Percentiles rank a stretch among this genome's conserved stretches.
Conservation (phyloP, 2,797 vertebrate species). For the Scomberomorus guttatus region DNA sequence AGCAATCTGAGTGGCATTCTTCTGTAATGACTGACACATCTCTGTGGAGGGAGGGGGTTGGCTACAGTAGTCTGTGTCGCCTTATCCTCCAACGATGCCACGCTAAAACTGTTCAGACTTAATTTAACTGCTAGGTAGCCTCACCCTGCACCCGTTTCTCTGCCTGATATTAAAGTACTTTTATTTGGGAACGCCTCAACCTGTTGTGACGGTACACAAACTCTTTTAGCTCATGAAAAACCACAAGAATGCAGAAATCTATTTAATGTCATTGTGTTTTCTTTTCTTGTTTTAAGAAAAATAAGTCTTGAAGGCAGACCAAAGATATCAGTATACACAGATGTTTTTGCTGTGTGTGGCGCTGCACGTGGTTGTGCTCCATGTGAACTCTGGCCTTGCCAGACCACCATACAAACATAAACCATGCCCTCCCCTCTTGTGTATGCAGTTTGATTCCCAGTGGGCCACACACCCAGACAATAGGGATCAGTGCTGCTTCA, state of each 20-base stretch:
- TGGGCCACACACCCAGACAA: constrained; percentile 80
- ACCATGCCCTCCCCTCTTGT: constrained; percentile 61
- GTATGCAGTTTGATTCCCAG: constrained; percentile 77
- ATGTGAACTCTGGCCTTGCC: constrained; percentile 68
- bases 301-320: background rate
- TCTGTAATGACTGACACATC: constrained; percentile 53
- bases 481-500: constrained; percentile 83
- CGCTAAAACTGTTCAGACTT: background rate
- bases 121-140: constrained; percentile 3
- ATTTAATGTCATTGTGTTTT: background rate
- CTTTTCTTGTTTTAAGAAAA: constrained; percentile 8
- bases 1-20: constrained; percentile 38
- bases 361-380: constrained; percentile 60
- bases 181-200: constrained; percentile 13
- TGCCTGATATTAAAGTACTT: background rate
- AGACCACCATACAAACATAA: constrained; percentile 66
- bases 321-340: background rate
- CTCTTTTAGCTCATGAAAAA: background rate
- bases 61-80: background rate
- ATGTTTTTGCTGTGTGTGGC: constrained; percentile 54
- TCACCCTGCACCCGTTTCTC: constrained; percentile 28
- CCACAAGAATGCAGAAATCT: constrained; percentile 11
- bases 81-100: background rate
- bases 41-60: constrained; percentile 33
- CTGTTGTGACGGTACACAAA: constrained; percentile 9